A percentile compares a stretch with the other conserved stretches of the same genome.
Conservation (phyloP, 1,140 invertebrate species). For the Pseudachorutes palmiensis region DNA sequence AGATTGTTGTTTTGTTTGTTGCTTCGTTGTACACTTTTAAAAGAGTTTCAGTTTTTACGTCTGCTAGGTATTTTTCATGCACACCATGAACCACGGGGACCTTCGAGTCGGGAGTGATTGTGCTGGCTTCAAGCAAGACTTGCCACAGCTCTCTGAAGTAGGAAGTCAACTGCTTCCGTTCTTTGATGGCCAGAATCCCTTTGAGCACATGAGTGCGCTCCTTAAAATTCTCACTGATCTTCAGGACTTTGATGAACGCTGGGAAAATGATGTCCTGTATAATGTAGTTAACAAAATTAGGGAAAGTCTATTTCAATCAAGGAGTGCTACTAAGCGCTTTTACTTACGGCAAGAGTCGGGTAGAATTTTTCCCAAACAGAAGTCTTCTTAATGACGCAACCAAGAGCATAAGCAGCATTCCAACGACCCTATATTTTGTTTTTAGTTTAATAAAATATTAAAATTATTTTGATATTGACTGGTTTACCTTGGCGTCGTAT, state of each 20-base stretch:
- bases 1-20: too few relatives aligned
- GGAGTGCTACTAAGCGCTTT: background rate
- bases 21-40: too few relatives aligned
- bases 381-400: slow-evolving; percentile 13
- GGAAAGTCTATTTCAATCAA: background rate
- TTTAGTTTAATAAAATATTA: slow-evolving; percentile 6
- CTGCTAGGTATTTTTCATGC: slow-evolving; percentile 17
- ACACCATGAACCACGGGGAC: background rate
- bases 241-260: slow-evolving; percentile 9
- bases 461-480: background rate
- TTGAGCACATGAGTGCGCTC: slow-evolving; percentile 21
- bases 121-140: background rate
- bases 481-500: slow-evolving; percentile 22
- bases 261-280: slow-evolving; percentile 18
- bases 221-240: slow-evolving; percentile 30
- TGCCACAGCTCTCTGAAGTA: slow-evolving; percentile 18
- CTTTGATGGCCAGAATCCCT: background rate
- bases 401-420: slow-evolving; percentile 26
- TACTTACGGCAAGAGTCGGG: slow-evolving; percentile 11
- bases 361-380: background rate
- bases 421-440: slow-evolving; percentile 23
- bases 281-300: background rate
- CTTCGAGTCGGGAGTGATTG: background rate
- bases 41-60: too few relatives aligned
- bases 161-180: background rate